phyloP scores from a whole-genome alignment of 2,888 invertebrate genomes.

The Euplexia lucipara region DNA sequence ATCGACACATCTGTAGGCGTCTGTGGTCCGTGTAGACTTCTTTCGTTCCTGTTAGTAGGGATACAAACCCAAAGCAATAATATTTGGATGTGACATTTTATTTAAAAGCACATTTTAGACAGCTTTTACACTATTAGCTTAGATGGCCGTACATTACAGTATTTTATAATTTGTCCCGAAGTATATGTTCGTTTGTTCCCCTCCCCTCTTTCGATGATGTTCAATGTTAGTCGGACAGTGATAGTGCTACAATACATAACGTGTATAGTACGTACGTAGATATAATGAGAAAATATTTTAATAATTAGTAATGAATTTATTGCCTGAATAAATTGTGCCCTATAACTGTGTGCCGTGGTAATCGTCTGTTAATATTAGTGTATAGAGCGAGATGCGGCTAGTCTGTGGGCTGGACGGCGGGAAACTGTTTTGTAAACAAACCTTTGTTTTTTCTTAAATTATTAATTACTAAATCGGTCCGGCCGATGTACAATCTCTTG shows the following conservation, averaged over 20 bases:
- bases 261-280: conserved; percentile 80
- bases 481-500: conserved; percentile 88
- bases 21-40: conserved; percentile 51
- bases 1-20: conserved; percentile 44
- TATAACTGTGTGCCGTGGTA: conserved; percentile 84
- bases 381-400: conserved; percentile 68
- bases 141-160: conserved; percentile 63
- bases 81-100: conserved; percentile 85
- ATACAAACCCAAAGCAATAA: conserved; percentile 85
- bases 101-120: conserved; percentile 77
- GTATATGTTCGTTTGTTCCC: conserved; percentile 60
- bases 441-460: conserved; percentile 77
- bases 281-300: conserved; percentile 71
- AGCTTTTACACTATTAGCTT: conserved; percentile 77
- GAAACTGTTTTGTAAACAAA: conserved; percentile 66
- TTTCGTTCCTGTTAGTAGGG: conserved; percentile 80
- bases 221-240: conserved; percentile 79
- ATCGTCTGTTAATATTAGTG: conserved; percentile 69
- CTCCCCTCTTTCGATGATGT: conserved; percentile 67
- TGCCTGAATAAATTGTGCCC: conserved; percentile 87
- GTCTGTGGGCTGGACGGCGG: conserved; percentile 67
- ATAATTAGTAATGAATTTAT: conserved; percentile 73
- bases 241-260: conserved; percentile 81
- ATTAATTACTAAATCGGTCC: conserved; percentile 79
- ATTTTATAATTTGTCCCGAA: conserved; percentile 65